Conservation (phyloP, 1,140 invertebrate genomes). For the Lepidurus packardi region DNA sequence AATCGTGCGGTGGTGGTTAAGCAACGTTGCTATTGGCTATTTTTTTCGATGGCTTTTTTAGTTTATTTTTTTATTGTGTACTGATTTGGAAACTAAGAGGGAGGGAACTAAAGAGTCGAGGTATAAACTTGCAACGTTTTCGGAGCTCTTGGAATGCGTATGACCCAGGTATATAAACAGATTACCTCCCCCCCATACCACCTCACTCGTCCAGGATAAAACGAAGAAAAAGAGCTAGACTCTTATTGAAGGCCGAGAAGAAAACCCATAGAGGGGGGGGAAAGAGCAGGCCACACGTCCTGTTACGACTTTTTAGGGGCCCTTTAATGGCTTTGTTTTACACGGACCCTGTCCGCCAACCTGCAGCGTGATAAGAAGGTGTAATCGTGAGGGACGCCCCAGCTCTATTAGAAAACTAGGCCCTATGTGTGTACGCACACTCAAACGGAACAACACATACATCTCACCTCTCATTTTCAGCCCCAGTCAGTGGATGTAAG, state of each 20-base stretch:
- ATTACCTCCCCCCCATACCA: no score
- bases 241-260: background rate
- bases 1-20: background rate
- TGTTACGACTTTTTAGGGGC: background rate
- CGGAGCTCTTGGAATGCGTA: no score
- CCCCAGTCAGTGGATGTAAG: background rate
- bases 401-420: background rate
- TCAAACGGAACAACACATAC: background rate
- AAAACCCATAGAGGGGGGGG: background rate
- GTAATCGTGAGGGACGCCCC: conserved; percentile 15
- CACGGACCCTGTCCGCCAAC: conserved; percentile 10
- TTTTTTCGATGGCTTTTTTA: background rate
- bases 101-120: background rate
- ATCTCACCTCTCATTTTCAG: background rate
- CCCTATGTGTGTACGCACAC: conserved; percentile 10
- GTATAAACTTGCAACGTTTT: no score
- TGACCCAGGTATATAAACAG: no score
- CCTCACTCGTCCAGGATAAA: no score
- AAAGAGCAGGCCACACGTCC: conserved; percentile 5
- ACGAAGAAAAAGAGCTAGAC: no score
- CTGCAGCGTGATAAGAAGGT: conserved; percentile 18
- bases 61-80: background rate
- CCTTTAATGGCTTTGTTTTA: conserved; percentile 16
- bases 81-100: background rate
- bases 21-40: background rate